Base-by-base conservation (phyloP, 2,797 vertebrate genomes). In the Enteromius radiatus region DNA sequence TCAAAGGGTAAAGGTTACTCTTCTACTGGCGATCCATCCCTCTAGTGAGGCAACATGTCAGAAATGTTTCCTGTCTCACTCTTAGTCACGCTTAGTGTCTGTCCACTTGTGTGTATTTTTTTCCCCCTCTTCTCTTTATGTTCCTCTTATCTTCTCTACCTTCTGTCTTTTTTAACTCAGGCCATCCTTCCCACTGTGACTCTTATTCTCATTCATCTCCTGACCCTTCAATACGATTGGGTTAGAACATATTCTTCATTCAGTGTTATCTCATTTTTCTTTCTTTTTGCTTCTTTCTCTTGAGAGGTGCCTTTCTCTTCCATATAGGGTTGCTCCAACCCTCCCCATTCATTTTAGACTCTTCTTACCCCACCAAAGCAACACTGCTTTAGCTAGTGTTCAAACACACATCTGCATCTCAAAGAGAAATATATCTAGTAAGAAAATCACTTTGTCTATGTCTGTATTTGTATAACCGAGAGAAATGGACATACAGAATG, bases 41-140 rank as follows among this genome's bases (percentile, higher is more conserved):
- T 89, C 87, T 83, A 91, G 84, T 88, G 92, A 91, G 87, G 86
- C 78, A 82, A 87, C 87, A 84, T 90, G 89, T 93, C 92, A 91
- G 80, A 92, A 92, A 88, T 84, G 70, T 92, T 93, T 93, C 84
- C 74, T 84, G 76, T 91, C 88, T 86, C 56, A 85, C 83, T 91
- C 88, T 86, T 88, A 82, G 87, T 89, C 84, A 86, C 84, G 47
- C 74, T 74, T 68, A 90, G 87, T 90, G 41, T 70, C 84, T 84
- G 67, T 83, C 80, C 87, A 88, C 84, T 86, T 87, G 82, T 88
- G 84, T 88, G 63, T 71, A 76, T 65, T 76, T 65, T 82, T 85
- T 61, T n/a, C n/a, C 74, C n/a, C 64, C 64, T 31, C 52, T 63
- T 82, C 70, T 67, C 78, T 65, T 80, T 80, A 54, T 82, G 76